A percentile compares a stretch with the other conserved stretches of the same genome.
Conservation (phyloP, 1,140 invertebrate species). For the Mizuhopecten yessoensis region DNA sequence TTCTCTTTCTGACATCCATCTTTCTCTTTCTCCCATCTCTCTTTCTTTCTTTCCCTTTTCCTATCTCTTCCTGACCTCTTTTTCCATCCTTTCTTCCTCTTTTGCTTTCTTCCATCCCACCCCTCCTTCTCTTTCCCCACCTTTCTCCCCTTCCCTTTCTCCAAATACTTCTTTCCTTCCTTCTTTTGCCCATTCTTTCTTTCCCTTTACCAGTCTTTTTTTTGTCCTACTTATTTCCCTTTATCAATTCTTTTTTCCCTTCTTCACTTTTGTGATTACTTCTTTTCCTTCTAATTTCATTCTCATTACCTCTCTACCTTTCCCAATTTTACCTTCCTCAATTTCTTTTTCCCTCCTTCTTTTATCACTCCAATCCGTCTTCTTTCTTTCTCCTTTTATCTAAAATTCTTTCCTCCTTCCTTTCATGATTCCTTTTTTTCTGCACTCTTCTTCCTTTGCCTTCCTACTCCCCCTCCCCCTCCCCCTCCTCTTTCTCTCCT, state of each 20-base stretch:
- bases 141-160: neutral
- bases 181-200: neutral
- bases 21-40: neutral
- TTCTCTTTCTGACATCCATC: neutral
- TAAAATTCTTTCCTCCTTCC: neutral
- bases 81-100: neutral
- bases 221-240: neutral
- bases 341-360: neutral
- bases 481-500: neutral
- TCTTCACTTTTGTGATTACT: too few species aligned
- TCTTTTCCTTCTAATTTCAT: too few species aligned
- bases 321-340: too few species aligned
- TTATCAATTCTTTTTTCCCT: neutral
- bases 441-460: neutral
- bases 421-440: neutral
- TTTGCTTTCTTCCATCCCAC: neutral
- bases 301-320: too few species aligned
- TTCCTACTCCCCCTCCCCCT: neutral
- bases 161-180: neutral
- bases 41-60: neutral
- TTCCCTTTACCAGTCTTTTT: too few species aligned
- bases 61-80: neutral
- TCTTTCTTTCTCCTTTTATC: neutral
- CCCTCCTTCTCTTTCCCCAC: neutral
- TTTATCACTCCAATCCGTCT: neutral